Conservation (phyloP, 2,888 invertebrate species). For the Scrobipalpa costella region DNA sequence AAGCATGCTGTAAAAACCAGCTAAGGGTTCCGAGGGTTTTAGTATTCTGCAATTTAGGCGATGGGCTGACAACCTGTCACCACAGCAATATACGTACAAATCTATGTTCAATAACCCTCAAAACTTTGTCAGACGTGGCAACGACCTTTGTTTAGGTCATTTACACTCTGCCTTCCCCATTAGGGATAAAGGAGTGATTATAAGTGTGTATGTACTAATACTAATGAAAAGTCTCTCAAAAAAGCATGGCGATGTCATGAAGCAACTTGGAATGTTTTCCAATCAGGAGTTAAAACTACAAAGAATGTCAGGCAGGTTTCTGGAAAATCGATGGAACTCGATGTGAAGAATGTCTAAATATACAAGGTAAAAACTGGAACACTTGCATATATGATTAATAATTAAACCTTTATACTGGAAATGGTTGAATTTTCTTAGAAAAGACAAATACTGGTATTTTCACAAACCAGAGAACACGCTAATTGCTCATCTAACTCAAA, state of each 20-base stretch:
- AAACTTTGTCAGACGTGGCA: too few species aligned
- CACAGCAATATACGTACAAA: too few species aligned
- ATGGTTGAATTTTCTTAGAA: neutral
- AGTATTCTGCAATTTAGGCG: too few species aligned
- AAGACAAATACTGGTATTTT: neutral
- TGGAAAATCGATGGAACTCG: constrained; percentile 4
- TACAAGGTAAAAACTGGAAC: neutral
- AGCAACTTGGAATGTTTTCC: neutral
- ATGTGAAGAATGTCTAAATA: constrained; percentile 1
- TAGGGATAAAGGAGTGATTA: too few species aligned
- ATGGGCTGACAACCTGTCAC: too few species aligned
- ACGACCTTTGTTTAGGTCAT: too few species aligned
- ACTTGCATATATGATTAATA: neutral
- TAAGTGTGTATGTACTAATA: too few species aligned
- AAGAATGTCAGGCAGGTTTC: neutral
- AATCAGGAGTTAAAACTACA: neutral
- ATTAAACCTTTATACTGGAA: neutral
- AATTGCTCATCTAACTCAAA: neutral
- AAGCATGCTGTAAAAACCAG: too few species aligned
- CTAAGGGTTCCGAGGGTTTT: too few species aligned
- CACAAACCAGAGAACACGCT: neutral
- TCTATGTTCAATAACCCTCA: too few species aligned
- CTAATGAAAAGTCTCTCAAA: neutral
- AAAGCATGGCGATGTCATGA: neutral
- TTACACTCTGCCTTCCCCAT: too few species aligned